Evolutionary conservation across 2,797 vertebrate species (phyloP).

Genomic region (Paedocypris micromegethes): DNA sequence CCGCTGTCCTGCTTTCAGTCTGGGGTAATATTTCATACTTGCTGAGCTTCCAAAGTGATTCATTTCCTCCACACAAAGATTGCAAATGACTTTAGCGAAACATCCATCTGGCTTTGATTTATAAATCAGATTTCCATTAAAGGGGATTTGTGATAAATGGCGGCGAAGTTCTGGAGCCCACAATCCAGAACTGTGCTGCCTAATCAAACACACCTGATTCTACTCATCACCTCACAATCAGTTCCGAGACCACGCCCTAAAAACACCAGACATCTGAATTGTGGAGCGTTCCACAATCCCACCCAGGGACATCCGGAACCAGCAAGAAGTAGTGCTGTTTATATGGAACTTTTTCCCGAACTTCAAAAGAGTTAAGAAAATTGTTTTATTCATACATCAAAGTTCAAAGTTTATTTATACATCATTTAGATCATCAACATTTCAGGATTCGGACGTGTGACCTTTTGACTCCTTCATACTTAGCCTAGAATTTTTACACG

Average conservation of each 20-base stretch:
- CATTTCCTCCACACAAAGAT: not conserved
- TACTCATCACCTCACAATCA: not conserved
- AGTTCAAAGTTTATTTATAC: too few relatives aligned
- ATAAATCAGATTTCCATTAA: conserved; percentile 17
- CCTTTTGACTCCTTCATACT: too few relatives aligned
- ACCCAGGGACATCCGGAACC: too few relatives aligned
- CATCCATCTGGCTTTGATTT: not conserved
- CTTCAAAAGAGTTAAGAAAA: too few relatives aligned
- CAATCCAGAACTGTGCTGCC: not conserved
- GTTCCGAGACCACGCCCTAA: not conserved
- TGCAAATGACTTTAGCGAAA: conserved; percentile 3
- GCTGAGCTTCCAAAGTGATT: not conserved
- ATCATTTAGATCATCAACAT: too few relatives aligned
- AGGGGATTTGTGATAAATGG: not conserved
- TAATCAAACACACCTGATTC: not conserved
- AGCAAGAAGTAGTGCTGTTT: not conserved
- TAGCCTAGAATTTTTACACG: too few relatives aligned
- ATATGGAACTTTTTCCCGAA: too few relatives aligned
- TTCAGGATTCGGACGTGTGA: too few relatives aligned
- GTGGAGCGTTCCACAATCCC: too few relatives aligned
- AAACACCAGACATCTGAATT: not conserved
- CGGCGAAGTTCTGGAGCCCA: not conserved
- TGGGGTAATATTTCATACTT: conserved; percentile 7
- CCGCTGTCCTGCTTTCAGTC: conserved; percentile 2
- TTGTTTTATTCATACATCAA: too few relatives aligned